Conservation (phyloP, 2,888 invertebrate species). For the Bombylius discolor region DNA sequence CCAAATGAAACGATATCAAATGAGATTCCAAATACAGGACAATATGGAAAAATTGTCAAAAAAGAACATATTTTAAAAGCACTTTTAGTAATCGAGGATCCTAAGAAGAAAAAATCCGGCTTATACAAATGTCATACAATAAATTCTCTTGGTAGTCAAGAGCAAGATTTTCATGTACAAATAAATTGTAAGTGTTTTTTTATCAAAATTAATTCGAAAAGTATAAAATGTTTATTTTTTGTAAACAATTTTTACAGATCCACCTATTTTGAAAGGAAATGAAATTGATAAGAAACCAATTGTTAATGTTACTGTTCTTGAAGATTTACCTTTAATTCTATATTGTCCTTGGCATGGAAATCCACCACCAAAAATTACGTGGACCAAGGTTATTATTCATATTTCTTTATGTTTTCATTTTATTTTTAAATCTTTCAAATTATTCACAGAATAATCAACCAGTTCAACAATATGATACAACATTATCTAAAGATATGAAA, state of each 20-base stretch:
- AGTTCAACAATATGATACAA: background rate
- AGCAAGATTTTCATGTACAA: slow-evolving; percentile 32
- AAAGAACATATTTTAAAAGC: slow-evolving; percentile 11
- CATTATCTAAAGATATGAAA: slow-evolving; percentile 28
- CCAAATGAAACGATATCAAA: slow-evolving; percentile 23
- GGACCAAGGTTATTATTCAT: slow-evolving; percentile 40
- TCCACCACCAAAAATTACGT: slow-evolving; percentile 45
- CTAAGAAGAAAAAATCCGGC: slow-evolving; percentile 31
- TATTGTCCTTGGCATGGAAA: slow-evolving; percentile 47
- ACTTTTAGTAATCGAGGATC: slow-evolving; percentile 18
- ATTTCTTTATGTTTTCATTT: background rate
- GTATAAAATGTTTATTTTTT: slow-evolving; percentile 37
- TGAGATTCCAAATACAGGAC: slow-evolving; percentile 15
- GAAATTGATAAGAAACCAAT: slow-evolving; percentile 1
- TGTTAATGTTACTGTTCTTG: slow-evolving; percentile 19
- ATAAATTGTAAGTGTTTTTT: slow-evolving; percentile 30
- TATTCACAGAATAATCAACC: background rate
- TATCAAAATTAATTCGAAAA: background rate
- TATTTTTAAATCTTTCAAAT: background rate
- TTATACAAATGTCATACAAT: slow-evolving; percentile 43
- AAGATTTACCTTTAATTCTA: slow-evolving; percentile 38
- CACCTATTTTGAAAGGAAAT: slow-evolving; percentile 10
- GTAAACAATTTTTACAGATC: slow-evolving; percentile 28
- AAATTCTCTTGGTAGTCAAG: slow-evolving; percentile 42
- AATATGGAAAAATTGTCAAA: slow-evolving; percentile 13